phyloP scores from a whole-genome alignment of 2,113 vertebrate species.

The Furnarius figulus region DNA sequence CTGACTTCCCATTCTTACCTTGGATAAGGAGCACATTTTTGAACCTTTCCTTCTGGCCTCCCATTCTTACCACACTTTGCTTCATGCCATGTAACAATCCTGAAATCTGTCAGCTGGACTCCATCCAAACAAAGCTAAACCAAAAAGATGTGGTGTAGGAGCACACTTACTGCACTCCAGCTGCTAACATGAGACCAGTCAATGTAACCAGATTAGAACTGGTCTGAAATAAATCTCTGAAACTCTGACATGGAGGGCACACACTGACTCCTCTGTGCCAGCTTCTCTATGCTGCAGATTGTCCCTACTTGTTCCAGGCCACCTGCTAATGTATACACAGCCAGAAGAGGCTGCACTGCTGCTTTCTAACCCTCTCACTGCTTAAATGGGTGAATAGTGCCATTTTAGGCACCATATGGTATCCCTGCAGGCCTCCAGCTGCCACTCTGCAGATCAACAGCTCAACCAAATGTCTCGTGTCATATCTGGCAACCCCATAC shows the following conservation, averaged over 20 bases:
- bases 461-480: constrained; percentile 43
- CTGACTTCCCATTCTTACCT: background rate
- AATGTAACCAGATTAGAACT: background rate
- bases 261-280: background rate
- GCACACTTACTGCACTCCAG: background rate
- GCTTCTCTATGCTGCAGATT: background rate
- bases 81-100: accelerated
- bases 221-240: background rate
- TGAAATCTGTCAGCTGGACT: background rate
- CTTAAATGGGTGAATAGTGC: constrained; percentile 30
- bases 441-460: constrained; percentile 44
- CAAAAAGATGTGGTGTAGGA: background rate
- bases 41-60: background rate
- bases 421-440: constrained; percentile 52
- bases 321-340: background rate
- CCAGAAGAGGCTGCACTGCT: background rate
- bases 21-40: background rate
- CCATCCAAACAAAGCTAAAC: background rate
- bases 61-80: background rate
- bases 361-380: background rate
- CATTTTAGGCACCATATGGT: constrained; percentile 59
- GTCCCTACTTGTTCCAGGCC: background rate
- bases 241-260: background rate
- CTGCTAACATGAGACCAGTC: background rate
- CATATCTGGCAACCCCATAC: background rate